Evolutionary conservation across 2,888 invertebrate genomes (phyloP).

Genomic region (Aphidoletes aphidimyza): DNA sequence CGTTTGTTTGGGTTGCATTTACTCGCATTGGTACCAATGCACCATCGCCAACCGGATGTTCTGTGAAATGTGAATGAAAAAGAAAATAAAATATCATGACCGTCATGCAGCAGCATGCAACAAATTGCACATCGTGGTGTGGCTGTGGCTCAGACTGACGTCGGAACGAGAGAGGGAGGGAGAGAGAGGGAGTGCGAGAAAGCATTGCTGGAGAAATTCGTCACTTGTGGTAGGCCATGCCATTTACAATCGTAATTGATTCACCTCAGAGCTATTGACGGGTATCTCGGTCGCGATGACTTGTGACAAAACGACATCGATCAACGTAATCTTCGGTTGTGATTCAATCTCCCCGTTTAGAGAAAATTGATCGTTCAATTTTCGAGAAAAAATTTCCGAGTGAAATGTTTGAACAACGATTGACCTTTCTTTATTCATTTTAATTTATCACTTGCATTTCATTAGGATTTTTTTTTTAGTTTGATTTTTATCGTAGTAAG

Average conservation of each 20-base stretch:
- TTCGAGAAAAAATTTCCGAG: too few relatives aligned
- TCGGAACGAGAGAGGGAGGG: too few relatives aligned
- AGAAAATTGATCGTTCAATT: too few relatives aligned
- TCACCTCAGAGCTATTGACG: not conserved
- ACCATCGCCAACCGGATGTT: not conserved
- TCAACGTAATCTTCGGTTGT: not conserved
- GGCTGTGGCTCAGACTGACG: too few relatives aligned
- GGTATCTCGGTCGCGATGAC: not conserved
- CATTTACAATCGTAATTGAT: not conserved
- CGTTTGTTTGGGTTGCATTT: not conserved
- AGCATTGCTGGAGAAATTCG: not conserved
- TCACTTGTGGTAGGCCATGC: slow-evolving; percentile 17
- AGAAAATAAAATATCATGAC: not conserved
- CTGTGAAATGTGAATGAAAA: not conserved
- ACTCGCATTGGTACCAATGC: not conserved
- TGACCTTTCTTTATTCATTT: too few relatives aligned
- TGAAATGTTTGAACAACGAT: too few relatives aligned
- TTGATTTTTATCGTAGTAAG: too few relatives aligned
- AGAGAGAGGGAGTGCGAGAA: not conserved
- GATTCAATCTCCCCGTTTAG: too few relatives aligned
- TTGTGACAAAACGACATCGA: not conserved
- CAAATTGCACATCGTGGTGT: too few relatives aligned
- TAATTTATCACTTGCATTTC: too few relatives aligned
- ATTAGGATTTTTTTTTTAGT: too few relatives aligned
- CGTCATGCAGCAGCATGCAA: too few relatives aligned